Base-by-base conservation (phyloP, 2,888 invertebrate genomes). In the Plemyria rubiginata region DNA sequence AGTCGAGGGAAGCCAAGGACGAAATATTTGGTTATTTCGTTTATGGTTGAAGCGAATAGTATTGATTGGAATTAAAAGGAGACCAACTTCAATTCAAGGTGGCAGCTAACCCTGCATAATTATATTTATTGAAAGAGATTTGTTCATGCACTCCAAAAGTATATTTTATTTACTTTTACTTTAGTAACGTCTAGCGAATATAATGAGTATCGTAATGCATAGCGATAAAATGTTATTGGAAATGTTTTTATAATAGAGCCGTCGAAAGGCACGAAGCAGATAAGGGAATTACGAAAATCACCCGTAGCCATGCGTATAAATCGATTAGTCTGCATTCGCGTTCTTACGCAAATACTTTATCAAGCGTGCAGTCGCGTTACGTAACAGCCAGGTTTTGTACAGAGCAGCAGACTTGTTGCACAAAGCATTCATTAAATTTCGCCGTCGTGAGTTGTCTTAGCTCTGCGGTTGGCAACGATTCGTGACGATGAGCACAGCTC, bases 201-300 rank as follows among this genome's bases (percentile, higher is more conserved):
- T 48, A 53, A 61, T 45, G 57, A 45, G 49, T 60, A 53, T 50
- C 41, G 51, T 58, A 48, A 63, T 61, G 59, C 60, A 67, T 59
- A 65, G 32, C 60, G 52, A 70, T 67, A 69, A 68, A 70, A 70
- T 76, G 72, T 78, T 77, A 74, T 75, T 76, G 71, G 69, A 75
- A 75, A 76, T 79, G 73, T 78, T 76, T 74, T 78, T 77, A 73
- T 78, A 77, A 71, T 71, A 73, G 71, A 69, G 72, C 63, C 71
- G 68, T 72, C 73, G 72, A 75, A 78, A 76, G 69, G 77, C 79
- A 81, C 81, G 80, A 76, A 75, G 77, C 75, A 83, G 89, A 90
- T 90, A 90, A 88, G 86, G 72, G 77, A 70, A 84, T 90, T 89
- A 86, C 87, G 86, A 88, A 89, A 90, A 88, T 86, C 82, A 75